Base-by-base conservation (phyloP, 2,888 invertebrate genomes). In the Plebejus argus region DNA sequence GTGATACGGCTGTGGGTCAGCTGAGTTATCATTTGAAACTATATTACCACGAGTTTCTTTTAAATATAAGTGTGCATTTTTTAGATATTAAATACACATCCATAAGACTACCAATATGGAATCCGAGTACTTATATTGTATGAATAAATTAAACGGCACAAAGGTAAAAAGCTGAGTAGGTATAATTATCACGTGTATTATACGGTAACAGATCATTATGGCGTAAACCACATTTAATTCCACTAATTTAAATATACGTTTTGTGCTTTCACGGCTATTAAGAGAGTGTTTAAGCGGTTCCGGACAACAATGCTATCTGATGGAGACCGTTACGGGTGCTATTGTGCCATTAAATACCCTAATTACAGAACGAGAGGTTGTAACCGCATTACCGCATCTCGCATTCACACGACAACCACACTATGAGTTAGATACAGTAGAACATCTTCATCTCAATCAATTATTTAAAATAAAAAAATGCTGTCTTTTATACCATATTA, bases 321-420 rank as follows among this genome's bases (percentile, higher is more conserved):
- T 89, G 86, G 88, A 86, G 86, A 90, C 92, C 92, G 91, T 92
- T 91, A 91, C 88, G 56, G 39, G 71, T 81, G 86, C 89, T 85
- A 91, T 91, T 91, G 91, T 88, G 86, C 85, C 85, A 88, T 85
- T 92, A 92, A 91, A 87, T 84, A 89, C 91, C 91, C 90, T 90
- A 92, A 93, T 93, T 93, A 92, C 88, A 87, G 87, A 90, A 92
- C 91, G 91, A 93, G 66, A 91, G 88, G 89, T 84, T 85, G 87
- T 86, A 88, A 91, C 92, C 93, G 90, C 93, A 93, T 89, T 91
- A 90, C 91, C 85, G 85, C 83, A 86, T 85, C 53, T 53, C 85
- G 85, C 82, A 82, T 88, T 89, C 87, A 72, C 84, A 83, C 89
- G 90, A 90, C 18, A 53, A 12, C 15, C 53, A 15, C 18, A 53